Evolutionary conservation across 1,140 invertebrate genomes (phyloP), one percentile per base, ranked within the genome.

Genomic region (Eriocheir sinensis): DNA sequence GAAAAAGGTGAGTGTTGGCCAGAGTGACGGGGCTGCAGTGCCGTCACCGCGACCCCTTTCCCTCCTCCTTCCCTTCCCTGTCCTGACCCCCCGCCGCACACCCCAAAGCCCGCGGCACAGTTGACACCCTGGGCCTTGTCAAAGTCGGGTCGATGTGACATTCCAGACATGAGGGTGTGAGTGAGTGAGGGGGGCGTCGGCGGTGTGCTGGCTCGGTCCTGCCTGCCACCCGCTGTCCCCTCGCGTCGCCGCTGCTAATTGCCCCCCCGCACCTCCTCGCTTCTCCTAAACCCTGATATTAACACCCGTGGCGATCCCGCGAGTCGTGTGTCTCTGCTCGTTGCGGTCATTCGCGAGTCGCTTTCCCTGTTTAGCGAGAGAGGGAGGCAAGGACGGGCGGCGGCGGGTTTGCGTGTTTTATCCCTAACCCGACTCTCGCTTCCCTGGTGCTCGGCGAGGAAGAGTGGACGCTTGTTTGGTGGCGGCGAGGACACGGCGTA

Each of bases 1-100:
- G 94, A 94, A 36, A 94, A 91, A 94, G 94, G 94, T 94, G 41
- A 94, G 94, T 94, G 36, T 85, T 34, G 4, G 90, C 34, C 3
- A 41, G 91, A 40, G 36, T 80, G 79, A 30, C 27, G 44, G 27
- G n/a, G 12, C 15, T 44, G 40, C 9, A 6, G 2, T 21, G 15
- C 88, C 41, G 90, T 91, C 12, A 6, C 21, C 27, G 60, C 60
- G 60, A n/a, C 60, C 60, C 60, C 60, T 72, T 12, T 8, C 60
- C 60, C n/a, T 4, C 44, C 44, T 48, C 4, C 44, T 15, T 48
- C 79, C 79, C 32, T n/a, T n/a, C 27, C 38, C 8, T 34, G 9
- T 85, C 6, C 17, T 12, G 8, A 17, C 15, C 38, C 27, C 34
- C 34, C 21, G 32, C 38, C 30, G 15, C 30, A n/a, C 27, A 21